Evolutionary conservation across 2,888 invertebrate genomes (phyloP), one percentile per base, ranked within the genome.

Genomic region (Ormia ochracea): DNA sequence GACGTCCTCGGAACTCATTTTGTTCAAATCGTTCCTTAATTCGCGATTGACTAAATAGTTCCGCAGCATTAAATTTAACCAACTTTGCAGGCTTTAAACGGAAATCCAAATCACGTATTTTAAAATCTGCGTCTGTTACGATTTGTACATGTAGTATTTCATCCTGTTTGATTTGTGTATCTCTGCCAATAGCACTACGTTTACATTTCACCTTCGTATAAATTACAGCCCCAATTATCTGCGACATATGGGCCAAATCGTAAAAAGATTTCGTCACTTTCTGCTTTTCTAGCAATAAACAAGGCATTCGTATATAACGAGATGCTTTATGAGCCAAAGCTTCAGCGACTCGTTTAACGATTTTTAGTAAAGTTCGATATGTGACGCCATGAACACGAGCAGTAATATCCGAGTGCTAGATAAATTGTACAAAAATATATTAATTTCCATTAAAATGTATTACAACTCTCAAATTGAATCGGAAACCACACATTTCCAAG

Each of bases 21-120:
- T 87, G 87, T 14, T 88, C 88, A 5, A 87, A 87, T 2, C 87
- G 85, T 54, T 87, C 87, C 38, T 84, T 87, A 31, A 87, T 87
- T 9, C 85, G 81, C 0, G 86, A 84, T 26, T 86, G 76, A 0
- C 82, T 66, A 63, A 86, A 87, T 36, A 87, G 68, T 23, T 87
- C 85, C 0, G 82, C 66, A 14, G 73, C 66, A 1, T 83, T 82
- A 14, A 69, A 36, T 4, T 5, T 7, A 78, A 81, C 4, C 81
- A 59, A 0, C 77, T 66, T 4, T 81, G 84, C 38, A 3, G 41
- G 36, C 10, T 72, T 31, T 66, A 87, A 83, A 26, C 80, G 75
- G 45, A 81, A 82, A 41, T 87, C 88, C 7, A 88, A 68, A 70
- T 87, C 87, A 14, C 87, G 82, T 36, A 87, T 88, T 78, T 86